Evolutionary conservation across 2,797 vertebrate genomes (phyloP), one percentile per base, ranked within the genome.

Genomic region (Anguilla pacifica): DNA sequence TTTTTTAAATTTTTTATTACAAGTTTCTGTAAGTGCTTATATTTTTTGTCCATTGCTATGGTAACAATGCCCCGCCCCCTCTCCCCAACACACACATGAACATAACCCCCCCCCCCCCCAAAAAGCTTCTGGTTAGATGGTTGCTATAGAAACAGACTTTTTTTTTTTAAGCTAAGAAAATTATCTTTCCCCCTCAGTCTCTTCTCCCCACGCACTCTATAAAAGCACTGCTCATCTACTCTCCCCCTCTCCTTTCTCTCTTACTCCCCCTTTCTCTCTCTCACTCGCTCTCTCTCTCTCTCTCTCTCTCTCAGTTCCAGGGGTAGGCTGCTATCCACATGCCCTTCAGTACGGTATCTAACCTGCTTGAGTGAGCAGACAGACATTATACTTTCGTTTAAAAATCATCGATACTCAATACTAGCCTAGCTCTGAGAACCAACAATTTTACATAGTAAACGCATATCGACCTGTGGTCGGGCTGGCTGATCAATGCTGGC

Each of bases 41-140:
- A 35, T 39, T 74, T 92, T 91, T 94, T 91, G 89, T 92, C 84
- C 89, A 95, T 96, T 96, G 93, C 96, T 93, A 96, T 95, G 93
- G 96, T 91, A 95, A 96, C 94, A 53, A 85, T 39, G 28, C 82
- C 83, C 31, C 35, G 3, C 31, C 13, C 0, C n/a, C 70, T 4
- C 28, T 35, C 28, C n/a, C 64, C n/a, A 25, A 72, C 67, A 72
- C 28, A 77, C 72, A 77, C 72, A 77, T 3, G 7, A n/a, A 67
- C 13, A 77, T 22, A 81, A 81, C 15, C 77, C 43, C 35, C 35
- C 77, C 43, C 35, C 35, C n/a, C 43, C 43, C 77, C 19, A 9
- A 49, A 81, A 43, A 81, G 77, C 77, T 43, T 81, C 77, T 81
- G 43, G 77, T 81, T 81, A 81, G 39, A 49, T 25, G 77, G 77